Conservation (phyloP, 2,797 vertebrate species). For the Ceryle rudis region DNA sequence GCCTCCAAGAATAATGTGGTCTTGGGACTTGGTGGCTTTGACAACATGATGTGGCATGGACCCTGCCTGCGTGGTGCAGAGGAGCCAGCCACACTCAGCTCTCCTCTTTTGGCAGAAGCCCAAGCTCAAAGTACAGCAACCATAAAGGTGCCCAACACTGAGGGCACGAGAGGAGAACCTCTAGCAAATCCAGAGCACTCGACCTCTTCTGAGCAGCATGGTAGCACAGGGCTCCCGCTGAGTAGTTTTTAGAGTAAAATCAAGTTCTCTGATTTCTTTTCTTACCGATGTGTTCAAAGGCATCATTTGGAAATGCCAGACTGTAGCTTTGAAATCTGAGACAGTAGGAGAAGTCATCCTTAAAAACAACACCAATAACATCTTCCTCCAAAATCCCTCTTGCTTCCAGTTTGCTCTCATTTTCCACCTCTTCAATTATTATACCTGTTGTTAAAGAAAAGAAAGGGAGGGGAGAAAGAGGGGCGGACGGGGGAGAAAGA, state of each 20-base stretch:
- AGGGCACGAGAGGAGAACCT: background rate
- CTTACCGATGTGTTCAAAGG: constrained; percentile 2
- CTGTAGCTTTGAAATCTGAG: background rate
- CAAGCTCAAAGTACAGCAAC: background rate
- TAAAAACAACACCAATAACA: constrained; percentile 41
- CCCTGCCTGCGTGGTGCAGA: rapidly evolving
- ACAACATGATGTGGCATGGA: background rate
- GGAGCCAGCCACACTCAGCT: background rate
- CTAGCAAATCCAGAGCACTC: background rate
- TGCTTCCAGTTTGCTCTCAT: background rate
- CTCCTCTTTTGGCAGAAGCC: background rate
- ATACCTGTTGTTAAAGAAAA: background rate
- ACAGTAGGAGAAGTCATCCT: constrained; percentile 57
- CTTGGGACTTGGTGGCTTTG: background rate
- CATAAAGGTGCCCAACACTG: rapidly evolving
- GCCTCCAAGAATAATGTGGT: background rate
- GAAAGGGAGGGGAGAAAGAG: too few species aligned
- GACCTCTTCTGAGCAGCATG: background rate
- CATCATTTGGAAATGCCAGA: background rate
- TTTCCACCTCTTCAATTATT: background rate
- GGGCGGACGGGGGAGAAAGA: too few species aligned
- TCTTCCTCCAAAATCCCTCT: rapidly evolving
- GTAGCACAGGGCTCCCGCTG: background rate
- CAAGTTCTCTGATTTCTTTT: background rate
- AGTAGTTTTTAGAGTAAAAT: background rate